Conservation (phyloP, 2,797 vertebrate species). For the Sphenodon punctatus region DNA sequence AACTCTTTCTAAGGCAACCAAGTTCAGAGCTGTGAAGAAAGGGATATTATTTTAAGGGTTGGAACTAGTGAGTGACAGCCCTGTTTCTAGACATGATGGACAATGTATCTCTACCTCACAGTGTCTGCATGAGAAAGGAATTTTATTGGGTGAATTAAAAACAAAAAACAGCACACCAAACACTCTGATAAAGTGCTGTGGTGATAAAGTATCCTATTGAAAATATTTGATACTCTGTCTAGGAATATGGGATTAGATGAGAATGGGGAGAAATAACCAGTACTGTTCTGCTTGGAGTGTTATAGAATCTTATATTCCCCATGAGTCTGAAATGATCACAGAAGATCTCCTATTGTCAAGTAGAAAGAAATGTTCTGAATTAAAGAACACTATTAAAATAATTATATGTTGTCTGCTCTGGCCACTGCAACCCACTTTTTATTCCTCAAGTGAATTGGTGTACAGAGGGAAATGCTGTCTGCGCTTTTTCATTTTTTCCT, state of each 20-base stretch:
- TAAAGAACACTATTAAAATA: not conserved
- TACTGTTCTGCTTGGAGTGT: not conserved
- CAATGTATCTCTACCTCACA: not conserved
- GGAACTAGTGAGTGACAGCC: not conserved
- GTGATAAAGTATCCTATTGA: not conserved
- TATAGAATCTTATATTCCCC: not conserved
- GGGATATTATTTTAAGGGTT: not conserved
- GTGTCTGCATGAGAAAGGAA: not conserved
- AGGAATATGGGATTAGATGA: not conserved
- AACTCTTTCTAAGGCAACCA: not conserved
- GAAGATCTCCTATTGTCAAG: not conserved
- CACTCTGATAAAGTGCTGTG: rapidly evolving
- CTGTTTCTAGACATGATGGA: too few species aligned
- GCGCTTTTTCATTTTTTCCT: not conserved
- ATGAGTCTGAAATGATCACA: not conserved
- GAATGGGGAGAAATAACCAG: not conserved
- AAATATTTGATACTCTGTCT: not conserved
- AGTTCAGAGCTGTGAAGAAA: not conserved
- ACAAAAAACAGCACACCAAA: not conserved
- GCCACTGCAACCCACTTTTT: not conserved
- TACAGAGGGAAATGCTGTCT: not conserved
- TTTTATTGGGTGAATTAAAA: not conserved
- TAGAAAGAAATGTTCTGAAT: not conserved
- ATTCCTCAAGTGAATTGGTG: not conserved
- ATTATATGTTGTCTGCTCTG: not conserved